These are phyloP conservation scores for Dicyrtoma fusca DNA, from an alignment of 2,888 invertebrate species.

Conservation along the genomic window DNA sequence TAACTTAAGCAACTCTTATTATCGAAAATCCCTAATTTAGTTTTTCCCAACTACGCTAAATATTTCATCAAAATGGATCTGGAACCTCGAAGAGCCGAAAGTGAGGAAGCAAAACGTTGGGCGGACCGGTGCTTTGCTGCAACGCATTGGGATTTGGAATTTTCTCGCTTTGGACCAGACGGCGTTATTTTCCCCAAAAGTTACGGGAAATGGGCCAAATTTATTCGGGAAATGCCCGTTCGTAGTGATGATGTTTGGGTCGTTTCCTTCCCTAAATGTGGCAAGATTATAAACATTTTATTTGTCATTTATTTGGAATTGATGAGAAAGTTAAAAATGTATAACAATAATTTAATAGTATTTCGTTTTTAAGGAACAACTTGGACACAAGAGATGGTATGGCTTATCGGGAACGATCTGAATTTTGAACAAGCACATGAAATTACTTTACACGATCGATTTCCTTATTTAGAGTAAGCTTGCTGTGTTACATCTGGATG, in stretches of 20 bases:
- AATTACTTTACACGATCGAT: conserved; percentile 66
- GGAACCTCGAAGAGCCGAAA: neutral
- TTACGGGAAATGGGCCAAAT: conserved; percentile 55
- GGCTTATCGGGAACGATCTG: conserved; percentile 80
- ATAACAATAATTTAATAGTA: neutral
- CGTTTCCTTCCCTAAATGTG: conserved; percentile 60
- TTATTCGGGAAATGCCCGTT: conserved; percentile 60
- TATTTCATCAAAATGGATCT: conserved; percentile 3
- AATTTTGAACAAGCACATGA: conserved; percentile 76
- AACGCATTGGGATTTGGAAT: conserved; percentile 24
- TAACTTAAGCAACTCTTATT: neutral
- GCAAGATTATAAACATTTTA: no score
- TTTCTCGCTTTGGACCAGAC: conserved; percentile 25
- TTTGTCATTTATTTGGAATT: no score
- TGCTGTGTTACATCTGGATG: no score
- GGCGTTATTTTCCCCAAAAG: conserved; percentile 48
- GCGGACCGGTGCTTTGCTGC: conserved; percentile 4
- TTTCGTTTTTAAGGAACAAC: conserved; percentile 72
- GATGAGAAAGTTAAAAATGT: no score
- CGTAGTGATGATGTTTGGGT: conserved; percentile 62
- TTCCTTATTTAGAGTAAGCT: conserved; percentile 72
- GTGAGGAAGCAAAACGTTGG: conserved; percentile 15
- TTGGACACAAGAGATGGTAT: conserved; percentile 92
- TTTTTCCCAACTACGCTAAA: no score
- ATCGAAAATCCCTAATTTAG: neutral